Base-by-base conservation (phyloP, 2,113 vertebrate genomes). In the Varanus komodoensis region DNA sequence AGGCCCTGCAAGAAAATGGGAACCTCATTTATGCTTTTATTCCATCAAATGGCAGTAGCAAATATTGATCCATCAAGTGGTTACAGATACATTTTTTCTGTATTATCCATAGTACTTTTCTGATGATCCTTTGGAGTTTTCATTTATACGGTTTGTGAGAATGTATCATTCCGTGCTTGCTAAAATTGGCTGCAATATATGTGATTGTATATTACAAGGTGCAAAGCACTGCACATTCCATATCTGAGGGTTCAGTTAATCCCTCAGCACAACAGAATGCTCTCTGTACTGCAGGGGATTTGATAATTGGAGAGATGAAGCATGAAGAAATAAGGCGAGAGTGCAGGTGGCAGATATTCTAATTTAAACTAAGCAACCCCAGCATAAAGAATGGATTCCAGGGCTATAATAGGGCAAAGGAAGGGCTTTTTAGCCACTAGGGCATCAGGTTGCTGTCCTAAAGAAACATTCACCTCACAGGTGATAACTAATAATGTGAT, bases 271-370 rank as follows among this genome's bases (percentile, higher is more conserved):
- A 95, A 92, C 93, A 95, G 95, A 96, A 91, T 96, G 73, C 91
- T 95, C 94, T 96, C 94, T 94, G 87, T 96, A 73, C 87, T 88
- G 85, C 87, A 90, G 89, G 67, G 94, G 91, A 96, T 96, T 95
- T 96, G 92, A 95, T 96, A 96, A 96, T 94, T 95, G 94, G 92
- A 78, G 93, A 95, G 93, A 96, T 95, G 95, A 96, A 95, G 95
- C 94, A 96, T 96, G 95, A 96, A 96, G 92, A 91, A 95, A 95
- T 96, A 95, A 96, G 93, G 87, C 91, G 91, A 82, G 71, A 92
- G 91, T 95, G 91, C 92, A 95, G 93, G 93, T 95, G 90, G 87
- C 94, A 95, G 87, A 94, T 95, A 96, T 94, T 96, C 93, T 91
- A 52, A 79, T 64, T 92, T 94, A 92, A 92, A 90, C 34, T 57